These are phyloP conservation scores for Choreutis nemorana DNA, from an alignment of 2,888 invertebrate species.

Conservation along the genomic window DNA sequence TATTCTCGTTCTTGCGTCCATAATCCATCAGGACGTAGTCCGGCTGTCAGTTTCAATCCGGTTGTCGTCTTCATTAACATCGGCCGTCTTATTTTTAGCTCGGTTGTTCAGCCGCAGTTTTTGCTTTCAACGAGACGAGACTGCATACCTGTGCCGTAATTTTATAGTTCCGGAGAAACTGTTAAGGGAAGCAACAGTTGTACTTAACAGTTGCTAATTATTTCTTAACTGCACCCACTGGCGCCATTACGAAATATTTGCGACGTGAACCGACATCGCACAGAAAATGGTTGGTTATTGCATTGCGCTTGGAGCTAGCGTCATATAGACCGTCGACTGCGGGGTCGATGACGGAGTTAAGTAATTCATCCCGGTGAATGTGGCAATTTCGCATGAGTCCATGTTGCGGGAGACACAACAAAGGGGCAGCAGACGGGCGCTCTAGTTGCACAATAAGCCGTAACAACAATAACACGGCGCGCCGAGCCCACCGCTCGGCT, in stretches of 20 bases:
- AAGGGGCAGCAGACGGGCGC: slow-evolving; percentile 23
- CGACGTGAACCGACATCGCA: slow-evolving; percentile 14
- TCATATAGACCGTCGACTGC: no score
- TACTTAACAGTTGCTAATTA: slow-evolving; percentile 34
- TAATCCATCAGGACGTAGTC: slow-evolving; percentile 21
- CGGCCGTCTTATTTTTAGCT: slow-evolving; percentile 35
- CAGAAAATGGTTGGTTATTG: slow-evolving; percentile 4
- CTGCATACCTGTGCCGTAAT: slow-evolving; percentile 33
- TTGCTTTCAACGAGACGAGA: slow-evolving; percentile 21
- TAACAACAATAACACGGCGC: slow-evolving; percentile 23
- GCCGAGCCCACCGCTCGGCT: slow-evolving; percentile 19
- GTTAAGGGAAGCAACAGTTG: slow-evolving; percentile 34
- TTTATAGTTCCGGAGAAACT: slow-evolving; percentile 53
- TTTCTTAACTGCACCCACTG: slow-evolving; percentile 30
- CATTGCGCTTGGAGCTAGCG: no score
- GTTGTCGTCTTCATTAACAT: slow-evolving; percentile 37
- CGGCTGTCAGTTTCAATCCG: slow-evolving; percentile 29
- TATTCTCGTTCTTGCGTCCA: slow-evolving; percentile 12
- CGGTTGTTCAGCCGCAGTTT: slow-evolving; percentile 26
- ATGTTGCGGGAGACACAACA: slow-evolving; percentile 25
- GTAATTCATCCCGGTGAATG: slow-evolving; percentile 30
- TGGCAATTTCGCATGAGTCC: slow-evolving; percentile 26
- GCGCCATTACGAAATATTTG: slow-evolving; percentile 40
- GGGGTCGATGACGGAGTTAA: slow-evolving; percentile 14
- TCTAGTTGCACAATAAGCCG: slow-evolving; percentile 25